Base-by-base conservation (phyloP, 2,888 invertebrate species). In the Harpalus rufipes region DNA sequence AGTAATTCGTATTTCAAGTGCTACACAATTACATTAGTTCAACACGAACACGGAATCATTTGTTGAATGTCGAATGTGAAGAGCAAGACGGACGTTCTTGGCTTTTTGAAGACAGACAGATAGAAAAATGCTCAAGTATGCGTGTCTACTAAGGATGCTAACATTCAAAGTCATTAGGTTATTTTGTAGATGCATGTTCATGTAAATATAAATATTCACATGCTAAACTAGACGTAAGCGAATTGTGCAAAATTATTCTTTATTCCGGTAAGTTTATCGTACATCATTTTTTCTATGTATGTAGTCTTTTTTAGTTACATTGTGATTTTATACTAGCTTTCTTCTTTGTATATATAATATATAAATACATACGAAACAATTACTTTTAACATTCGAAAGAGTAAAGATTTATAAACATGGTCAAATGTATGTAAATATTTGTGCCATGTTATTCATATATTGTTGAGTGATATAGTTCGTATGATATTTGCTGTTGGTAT, bases 81-180 rank as follows among this genome's bases (percentile, higher is more conserved):
- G 74, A 74, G n/a, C 21, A 41, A 21, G 56, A 39, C 14, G 68
- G 25, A 41, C 72, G 16, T 68, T 68, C 41, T 68, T 68, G 39
- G 41, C 41, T 63, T 63, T 21, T 63, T 25, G 4, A 63, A 63
- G 63, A 44, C 79, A 58, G 78, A 81, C 78, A 58, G 41, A 82
- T 84, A 84, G 83, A 83, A 84, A 83, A 83, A 74, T 84, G 84
- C 84, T 84, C 84, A 84, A 84, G 84, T 78, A 78, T 84, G 78
- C 65, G 78, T 84, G 84, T 81, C 68, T 81, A 61, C 63, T 81
- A 58, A 44, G 81, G 72, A 81, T 81, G 81, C 81, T 68, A 81
- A 81, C 72, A 41, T 59, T 81, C 51, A 81, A 81, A 81, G 81
- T 81, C 81, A 81, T 84, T 84, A 84, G 84, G 84, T 84, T 84